Conservation (phyloP, 2,888 invertebrate species). For the Pyrgus malvae region DNA sequence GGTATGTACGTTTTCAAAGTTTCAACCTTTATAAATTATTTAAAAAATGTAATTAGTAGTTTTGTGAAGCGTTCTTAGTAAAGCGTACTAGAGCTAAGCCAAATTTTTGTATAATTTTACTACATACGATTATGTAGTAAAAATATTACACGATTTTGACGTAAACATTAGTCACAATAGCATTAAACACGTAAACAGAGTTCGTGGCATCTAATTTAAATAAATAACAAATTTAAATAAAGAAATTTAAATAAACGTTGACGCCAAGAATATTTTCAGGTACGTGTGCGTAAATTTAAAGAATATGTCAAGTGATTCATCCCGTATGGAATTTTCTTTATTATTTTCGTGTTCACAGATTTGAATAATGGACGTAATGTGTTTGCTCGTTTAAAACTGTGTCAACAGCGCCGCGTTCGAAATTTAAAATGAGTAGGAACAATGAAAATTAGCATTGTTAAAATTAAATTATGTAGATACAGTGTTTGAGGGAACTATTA, state of each 20-base stretch:
- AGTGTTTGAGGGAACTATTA: too few species aligned
- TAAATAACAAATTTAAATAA: too few species aligned
- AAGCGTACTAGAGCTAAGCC: too few species aligned
- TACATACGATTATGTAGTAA: too few species aligned
- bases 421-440: neutral
- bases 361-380: conserved; percentile 20
- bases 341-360: conserved; percentile 17
- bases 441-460: neutral
- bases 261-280: neutral
- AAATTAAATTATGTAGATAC: neutral
- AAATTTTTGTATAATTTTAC: too few species aligned
- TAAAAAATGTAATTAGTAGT: too few species aligned
- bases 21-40: too few species aligned
- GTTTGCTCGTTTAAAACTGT: conserved; percentile 14
- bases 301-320: conserved; percentile 12
- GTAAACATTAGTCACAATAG: too few species aligned
- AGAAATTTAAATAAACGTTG: neutral
- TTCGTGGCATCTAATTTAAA: conserved; percentile 1
- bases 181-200: neutral
- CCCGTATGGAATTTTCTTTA: conserved; percentile 17
- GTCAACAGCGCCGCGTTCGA: conserved; percentile 12
- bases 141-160: too few species aligned
- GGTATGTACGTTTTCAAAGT: too few species aligned
- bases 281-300: conserved; percentile 13
- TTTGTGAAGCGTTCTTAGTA: too few species aligned